Evolutionary conservation across 1,140 invertebrate species (phyloP), one percentile per base, ranked within the genome.

Genomic region (Coelopa frigida): DNA sequence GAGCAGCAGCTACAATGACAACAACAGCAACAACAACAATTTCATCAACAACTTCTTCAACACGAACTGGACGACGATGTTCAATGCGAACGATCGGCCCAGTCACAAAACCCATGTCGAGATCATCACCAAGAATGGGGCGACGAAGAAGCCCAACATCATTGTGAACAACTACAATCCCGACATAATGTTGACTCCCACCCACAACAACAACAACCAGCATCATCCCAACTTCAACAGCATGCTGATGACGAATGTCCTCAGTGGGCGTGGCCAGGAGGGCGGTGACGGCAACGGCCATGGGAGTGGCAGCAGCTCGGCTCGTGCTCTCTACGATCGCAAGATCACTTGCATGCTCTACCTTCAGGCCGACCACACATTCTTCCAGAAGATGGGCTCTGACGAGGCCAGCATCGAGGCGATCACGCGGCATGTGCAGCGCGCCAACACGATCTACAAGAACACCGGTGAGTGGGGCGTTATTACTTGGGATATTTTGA

Each of bases 351-450:
- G 89, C 63, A 89, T 94, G 82, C 72, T 96, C 12, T 96, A 95
- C 70, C 74, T 95, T 51, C 91, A 95, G 73, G 92, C 92, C 3
- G 92, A 95, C 74, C 91, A 95, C 75, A 82, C 93, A 62, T 94
- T 94, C 72, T 94, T 84, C 68, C 79, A 92, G 59, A 85, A 89
- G 72, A 91, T 93, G 68, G 87, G 88, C 23, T 88, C 87, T 11
- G 89, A 94, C 61, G 91, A 96, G 67, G 88, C 90, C 1, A 92
- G 90, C 61, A 94, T 96, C 55, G 90, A 95, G 70, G 87, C 93
- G 20, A 94, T 96, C 79, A 94, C 91, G 0, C 75, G 90, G 40
- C 90, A 95, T 63, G 91, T 95, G 12, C 92, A 96, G 64, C 79
- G 89, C 61, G 89, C 94, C 48, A 95, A 95, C 71, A 78, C 84